These are phyloP conservation scores for Portunus trituberculatus DNA, from an alignment of 1,140 invertebrate genomes.

Conservation along the genomic window DNA sequence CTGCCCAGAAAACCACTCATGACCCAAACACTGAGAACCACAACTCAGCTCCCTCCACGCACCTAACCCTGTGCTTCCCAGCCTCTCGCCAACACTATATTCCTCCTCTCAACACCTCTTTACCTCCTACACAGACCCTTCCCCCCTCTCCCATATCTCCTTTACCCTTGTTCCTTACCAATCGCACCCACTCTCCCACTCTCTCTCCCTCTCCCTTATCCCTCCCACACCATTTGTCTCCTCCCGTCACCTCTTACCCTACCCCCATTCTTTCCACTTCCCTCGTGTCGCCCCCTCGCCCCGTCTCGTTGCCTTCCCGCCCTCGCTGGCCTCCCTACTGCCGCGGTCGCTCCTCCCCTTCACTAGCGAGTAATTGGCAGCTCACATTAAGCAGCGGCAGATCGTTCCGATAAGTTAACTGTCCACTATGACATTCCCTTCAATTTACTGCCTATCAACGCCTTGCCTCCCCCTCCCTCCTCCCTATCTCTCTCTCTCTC, in stretches of 20 bases:
- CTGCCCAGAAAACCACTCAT: neutral
- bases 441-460: slow-evolving; percentile 11
- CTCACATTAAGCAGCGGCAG: neutral
- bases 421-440: slow-evolving; percentile 31
- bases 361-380: slow-evolving; percentile 31
- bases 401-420: slow-evolving; percentile 42
- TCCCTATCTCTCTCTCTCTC: neutral
- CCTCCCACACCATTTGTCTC: neutral
- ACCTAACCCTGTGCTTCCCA: neutral
- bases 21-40: neutral
- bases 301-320: neutral
- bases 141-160: neutral
- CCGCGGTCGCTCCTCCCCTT: neutral
- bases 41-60: neutral
- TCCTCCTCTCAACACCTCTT: neutral
- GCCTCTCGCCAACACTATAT: neutral
- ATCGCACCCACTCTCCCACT: neutral
- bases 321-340: neutral
- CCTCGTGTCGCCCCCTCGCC: neutral
- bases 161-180: neutral
- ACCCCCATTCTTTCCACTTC: neutral
- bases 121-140: neutral
- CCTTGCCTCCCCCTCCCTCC: neutral
- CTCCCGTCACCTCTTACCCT: slow-evolving; percentile 25
- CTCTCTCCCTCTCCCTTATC: neutral